Evolutionary conservation across 2,888 invertebrate species (phyloP).

Genomic region (Ischnus inquisitorius): DNA sequence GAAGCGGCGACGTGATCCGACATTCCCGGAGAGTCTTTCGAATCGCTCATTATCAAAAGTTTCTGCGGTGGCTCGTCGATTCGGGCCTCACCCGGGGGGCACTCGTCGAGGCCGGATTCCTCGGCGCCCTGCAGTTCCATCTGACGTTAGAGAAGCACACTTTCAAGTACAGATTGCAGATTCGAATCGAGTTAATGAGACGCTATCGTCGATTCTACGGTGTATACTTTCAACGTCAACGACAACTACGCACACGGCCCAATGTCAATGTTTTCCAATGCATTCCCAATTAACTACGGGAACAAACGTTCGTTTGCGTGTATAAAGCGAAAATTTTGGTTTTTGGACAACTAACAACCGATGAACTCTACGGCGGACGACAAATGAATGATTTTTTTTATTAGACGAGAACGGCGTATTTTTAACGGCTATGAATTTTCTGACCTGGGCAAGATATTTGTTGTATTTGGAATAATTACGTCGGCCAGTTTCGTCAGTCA

Average conservation of each 20-base stretch:
- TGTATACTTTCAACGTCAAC: background rate
- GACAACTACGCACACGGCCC: background rate
- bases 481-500: slow-evolving; percentile 96
- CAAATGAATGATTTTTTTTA: slow-evolving; percentile 6
- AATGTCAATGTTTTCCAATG: too few relatives aligned
- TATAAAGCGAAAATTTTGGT: too few relatives aligned
- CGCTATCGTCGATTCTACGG: background rate
- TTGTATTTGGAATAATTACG: slow-evolving; percentile 97
- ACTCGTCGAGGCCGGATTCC: slow-evolving; percentile 78
- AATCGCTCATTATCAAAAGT: slow-evolving; percentile 74
- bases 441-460: slow-evolving; percentile 93
- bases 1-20: slow-evolving; percentile 76
- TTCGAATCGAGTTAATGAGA: background rate
- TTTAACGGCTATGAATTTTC: slow-evolving; percentile 73
- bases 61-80: slow-evolving; percentile 78
- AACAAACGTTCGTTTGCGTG: background rate
- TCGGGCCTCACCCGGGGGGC: slow-evolving; percentile 70
- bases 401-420: slow-evolving; percentile 37
- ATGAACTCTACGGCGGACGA: slow-evolving; percentile 1
- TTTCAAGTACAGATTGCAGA: background rate
- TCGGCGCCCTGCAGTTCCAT: slow-evolving; percentile 75
- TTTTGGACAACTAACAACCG: background rate
- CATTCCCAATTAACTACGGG: too few relatives aligned
- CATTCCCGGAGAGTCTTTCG: slow-evolving; percentile 72
- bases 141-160: slow-evolving; percentile 41